phyloP scores from a whole-genome alignment of 2,797 vertebrate species.

The Squalus acanthias region DNA sequence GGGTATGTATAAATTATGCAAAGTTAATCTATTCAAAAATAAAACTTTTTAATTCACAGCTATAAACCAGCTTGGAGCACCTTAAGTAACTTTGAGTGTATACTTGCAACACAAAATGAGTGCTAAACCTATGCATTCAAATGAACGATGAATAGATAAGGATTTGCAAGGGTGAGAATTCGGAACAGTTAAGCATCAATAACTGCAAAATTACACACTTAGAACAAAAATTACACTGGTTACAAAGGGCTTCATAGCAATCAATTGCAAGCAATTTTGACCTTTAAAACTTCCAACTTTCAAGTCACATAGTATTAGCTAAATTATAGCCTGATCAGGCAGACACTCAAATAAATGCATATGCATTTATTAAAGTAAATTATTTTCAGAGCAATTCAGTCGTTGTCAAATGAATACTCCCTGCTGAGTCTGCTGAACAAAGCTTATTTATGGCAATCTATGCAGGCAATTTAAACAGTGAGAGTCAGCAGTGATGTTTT shows the following conservation, averaged over 20 bases:
- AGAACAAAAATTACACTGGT: not conserved
- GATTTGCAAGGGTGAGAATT: not conserved
- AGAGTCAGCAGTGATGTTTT: not conserved
- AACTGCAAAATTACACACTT: not conserved
- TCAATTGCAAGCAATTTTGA: not conserved
- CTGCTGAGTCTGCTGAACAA: not conserved
- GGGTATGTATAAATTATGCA: not conserved
- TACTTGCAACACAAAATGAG: not conserved
- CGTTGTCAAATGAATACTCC: not conserved
- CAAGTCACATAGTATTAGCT: not conserved
- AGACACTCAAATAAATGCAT: not conserved
- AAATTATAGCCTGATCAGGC: conserved; percentile 24
- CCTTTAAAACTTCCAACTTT: not conserved
- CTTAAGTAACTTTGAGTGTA: not conserved
- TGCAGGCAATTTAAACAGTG: not conserved
- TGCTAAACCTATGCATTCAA: not conserved
- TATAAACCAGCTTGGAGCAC: not conserved
- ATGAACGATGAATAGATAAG: not conserved
- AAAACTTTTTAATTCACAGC: not conserved
- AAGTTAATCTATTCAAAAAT: not conserved
- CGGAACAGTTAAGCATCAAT: not conserved
- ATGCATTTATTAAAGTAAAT: not conserved
- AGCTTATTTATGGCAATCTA: not conserved
- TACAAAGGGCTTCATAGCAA: not conserved
- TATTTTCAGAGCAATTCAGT: not conserved